Evolutionary conservation across 2,888 invertebrate species (phyloP), one percentile per base, ranked within the genome.

Genomic region (Drosophila niveifrons): DNA sequence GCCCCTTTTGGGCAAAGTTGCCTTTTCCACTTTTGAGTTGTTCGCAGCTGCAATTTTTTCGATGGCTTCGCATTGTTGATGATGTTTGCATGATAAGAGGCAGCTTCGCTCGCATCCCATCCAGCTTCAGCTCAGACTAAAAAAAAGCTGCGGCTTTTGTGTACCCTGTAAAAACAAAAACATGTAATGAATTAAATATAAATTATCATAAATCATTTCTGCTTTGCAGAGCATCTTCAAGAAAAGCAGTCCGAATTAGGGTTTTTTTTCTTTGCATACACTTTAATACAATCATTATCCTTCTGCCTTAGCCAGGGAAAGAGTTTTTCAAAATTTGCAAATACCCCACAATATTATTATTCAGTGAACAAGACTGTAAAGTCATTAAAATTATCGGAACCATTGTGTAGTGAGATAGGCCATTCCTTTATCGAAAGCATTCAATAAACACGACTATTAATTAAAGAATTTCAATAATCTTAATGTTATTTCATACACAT

Each of bases 1-100:
- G 58, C 67, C 57, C 63, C 71, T 78, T 77, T 80, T 72, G 81
- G 81, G 78, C 75, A 75, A 72, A 73, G 73, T 81, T 80, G 79
- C 79, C 75, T 76, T 81, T 78, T 81, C 82, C 82, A 76, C 67
- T 75, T 73, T 75, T 55, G 65, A 66, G 70, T 51, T 63, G 46
- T 48, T 58, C 61, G 59, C 66, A 72, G 70, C 73, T 76, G 76
- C 64, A 64, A 71, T 61, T 66, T 66, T 65, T 59, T 71, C 56
- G 46, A 39, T 59, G 34, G 39, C 46, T 57, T 59, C 18, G 63
- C 55, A 62, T 71, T 64, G 68, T 61, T 67, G 69, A 64, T 71
- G 74, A 58, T 66, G 63, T 61, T 63, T 52, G 56, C 64, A 56
- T 72, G 64, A 68, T 72, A 61, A 70, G 58, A 56, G 47, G 55